These are phyloP conservation scores for Psittacula cyanocephala DNA, from an alignment of 2,113 vertebrate genomes.

Conservation along the genomic window DNA sequence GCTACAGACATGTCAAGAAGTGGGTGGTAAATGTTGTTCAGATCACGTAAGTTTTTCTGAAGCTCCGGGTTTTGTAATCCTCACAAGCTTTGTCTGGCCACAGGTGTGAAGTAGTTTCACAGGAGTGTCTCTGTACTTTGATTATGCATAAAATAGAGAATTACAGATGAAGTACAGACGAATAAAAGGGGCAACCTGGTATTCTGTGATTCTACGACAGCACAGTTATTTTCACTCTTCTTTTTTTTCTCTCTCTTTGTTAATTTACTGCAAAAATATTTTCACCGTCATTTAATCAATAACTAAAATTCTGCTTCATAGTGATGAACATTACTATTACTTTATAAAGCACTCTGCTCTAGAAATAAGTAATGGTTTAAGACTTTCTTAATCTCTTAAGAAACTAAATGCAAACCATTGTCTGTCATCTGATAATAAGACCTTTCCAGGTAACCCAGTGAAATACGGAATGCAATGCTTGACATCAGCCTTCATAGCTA, in stretches of 20 bases:
- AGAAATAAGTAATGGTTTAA: slow-evolving; percentile 14
- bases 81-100: not conserved
- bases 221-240: not conserved
- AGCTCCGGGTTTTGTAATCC: not conserved
- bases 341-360: not conserved
- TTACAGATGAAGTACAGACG: not conserved
- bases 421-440: not conserved
- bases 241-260: not conserved
- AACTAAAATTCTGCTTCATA: slow-evolving; percentile 1
- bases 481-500: not conserved
- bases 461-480: not conserved
- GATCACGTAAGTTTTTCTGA: not conserved
- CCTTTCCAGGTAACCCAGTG: not conserved
- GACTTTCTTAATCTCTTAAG: slow-evolving; percentile 5
- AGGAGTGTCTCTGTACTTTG: not conserved
- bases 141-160: not conserved
- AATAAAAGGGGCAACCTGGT: not conserved
- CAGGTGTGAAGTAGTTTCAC: not conserved
- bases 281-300: not conserved
- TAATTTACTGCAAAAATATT: not conserved
- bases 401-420: slow-evolving; percentile 42
- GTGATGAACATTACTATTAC: slow-evolving; percentile 33
- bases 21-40: not conserved
- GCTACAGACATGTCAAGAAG: not conserved
- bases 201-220: not conserved